Base-by-base conservation (phyloP, 1,140 invertebrate genomes). In the Panagrolaimus sp. region DNA sequence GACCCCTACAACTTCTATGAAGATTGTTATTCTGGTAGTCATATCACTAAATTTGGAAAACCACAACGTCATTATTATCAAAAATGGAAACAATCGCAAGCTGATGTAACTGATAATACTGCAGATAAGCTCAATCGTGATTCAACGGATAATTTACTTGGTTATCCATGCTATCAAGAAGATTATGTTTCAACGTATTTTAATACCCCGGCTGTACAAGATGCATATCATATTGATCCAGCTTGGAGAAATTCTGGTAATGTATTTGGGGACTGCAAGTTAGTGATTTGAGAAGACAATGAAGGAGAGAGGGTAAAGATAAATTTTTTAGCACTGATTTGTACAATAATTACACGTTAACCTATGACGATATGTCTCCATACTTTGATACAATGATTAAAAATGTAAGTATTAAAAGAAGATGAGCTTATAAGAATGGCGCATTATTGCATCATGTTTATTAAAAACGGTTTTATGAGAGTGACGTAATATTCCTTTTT, bases 111-210 rank as follows among this genome's bases (percentile, higher is more conserved):
- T 9, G 20, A 1, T 5, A 57, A 57, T 13, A 57, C 51, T 9
- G 51, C 51, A n/a, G 27, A 57, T 9, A 20, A 20, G 51, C 20
- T 67, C 5, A 73, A 73, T 23, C 61, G 61, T 13, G 42, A 70
- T 42, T 74, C 73, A 8, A 74, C 70, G 2, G 73, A 74, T 47
- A 48, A 44, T 27, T 27, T 66, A 45, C 44, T 27, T 11, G 72
- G 72, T 0, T 74, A 74, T 63, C 63, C 63, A 3, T 74, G 73
- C 31, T 74, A 70, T 72, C 61, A 67, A 45, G 73, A 73, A 14
- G 63, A 64, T 23, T 71, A 71, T 42, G 48, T 68, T 44, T 11
- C 9, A 1, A 46, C 23, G 5, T 74, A 72, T 65, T 48, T 70
- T 25, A 70, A 74, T 47, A 20, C 16, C 13, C 25, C 38, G 5